Percentiles rank a stretch among this genome's conserved stretches.
Evolutionary conservation across 2,113 vertebrate genomes (phyloP).

Genomic region (Cranoglanis bouderius): DNA sequence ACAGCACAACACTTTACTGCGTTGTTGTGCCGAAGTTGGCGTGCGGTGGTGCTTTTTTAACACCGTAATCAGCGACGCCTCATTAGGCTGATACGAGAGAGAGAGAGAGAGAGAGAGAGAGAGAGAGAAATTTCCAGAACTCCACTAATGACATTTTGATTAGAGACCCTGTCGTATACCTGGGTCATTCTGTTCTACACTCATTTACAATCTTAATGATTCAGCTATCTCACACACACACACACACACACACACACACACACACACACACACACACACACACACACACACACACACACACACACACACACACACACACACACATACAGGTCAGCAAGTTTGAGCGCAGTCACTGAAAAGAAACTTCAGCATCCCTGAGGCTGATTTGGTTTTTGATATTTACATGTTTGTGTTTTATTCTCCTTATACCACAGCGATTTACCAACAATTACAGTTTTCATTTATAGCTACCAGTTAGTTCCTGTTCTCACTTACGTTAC

Average conservation of each 20-base stretch:
- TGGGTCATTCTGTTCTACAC: slow-evolving; percentile 33
- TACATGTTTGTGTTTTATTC: not conserved
- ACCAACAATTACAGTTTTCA: not conserved
- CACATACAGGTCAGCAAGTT: slow-evolving; percentile 33
- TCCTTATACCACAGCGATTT: not conserved
- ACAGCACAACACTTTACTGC: slow-evolving; percentile 33
- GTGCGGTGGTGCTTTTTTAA: slow-evolving; percentile 33
- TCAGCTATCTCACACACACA: slow-evolving; percentile 18
- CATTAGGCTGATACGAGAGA: slow-evolving; percentile 43
- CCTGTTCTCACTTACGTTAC: not conserved
- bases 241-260: slow-evolving; percentile 13
- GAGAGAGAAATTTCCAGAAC: slow-evolving; percentile 5
- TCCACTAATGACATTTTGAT: slow-evolving; percentile 55
- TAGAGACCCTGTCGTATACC: slow-evolving; percentile 47
- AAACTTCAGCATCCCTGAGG: not conserved
- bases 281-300: slow-evolving; percentile 15
- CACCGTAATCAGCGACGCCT: slow-evolving; percentile 49
- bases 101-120: slow-evolving; percentile 9
- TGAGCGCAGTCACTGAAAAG: not conserved
- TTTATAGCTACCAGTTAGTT: not conserved
- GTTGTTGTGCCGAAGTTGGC: slow-evolving; percentile 16
- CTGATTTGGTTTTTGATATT: not conserved
- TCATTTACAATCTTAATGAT: slow-evolving; percentile 52
- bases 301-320: not conserved
- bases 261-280: not conserved